A percentile compares a stretch with the other conserved stretches of the same genome.
Evolutionary conservation across 2,888 invertebrate genomes (phyloP).

Genomic region (Yponomeuta sedellus): DNA sequence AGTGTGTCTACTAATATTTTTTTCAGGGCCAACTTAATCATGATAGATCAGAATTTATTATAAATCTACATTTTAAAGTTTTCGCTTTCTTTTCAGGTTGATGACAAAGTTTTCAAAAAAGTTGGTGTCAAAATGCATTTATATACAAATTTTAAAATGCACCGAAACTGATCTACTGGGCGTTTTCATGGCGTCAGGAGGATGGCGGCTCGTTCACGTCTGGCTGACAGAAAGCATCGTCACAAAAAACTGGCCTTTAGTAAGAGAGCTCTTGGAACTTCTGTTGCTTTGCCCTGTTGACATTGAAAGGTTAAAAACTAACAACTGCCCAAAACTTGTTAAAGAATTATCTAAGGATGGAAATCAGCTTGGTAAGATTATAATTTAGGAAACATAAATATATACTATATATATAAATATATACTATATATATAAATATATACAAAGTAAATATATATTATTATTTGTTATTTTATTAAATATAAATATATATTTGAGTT

Average conservation of each 20-base stretch:
- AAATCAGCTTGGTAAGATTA: conserved; percentile 84
- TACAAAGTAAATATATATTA: no score
- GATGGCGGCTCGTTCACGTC: conserved; percentile 92
- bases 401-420: no score
- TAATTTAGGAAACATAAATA: conserved; percentile 9
- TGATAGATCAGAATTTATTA: neutral
- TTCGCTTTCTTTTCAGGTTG: conserved; percentile 82
- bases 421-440: no score
- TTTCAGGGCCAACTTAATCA: neutral
- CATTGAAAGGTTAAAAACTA: conserved; percentile 91
- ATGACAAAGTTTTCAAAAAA: conserved; percentile 98
- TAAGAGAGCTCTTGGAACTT: conserved; percentile 90
- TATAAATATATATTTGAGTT: conserved; percentile 17
- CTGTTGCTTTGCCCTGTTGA: conserved; percentile 92
- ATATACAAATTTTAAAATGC: conserved; percentile 92
- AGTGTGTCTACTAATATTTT: no score
- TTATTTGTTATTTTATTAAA: no score
- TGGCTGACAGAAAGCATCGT: conserved; percentile 94
- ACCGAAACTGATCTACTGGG: conserved; percentile 89
- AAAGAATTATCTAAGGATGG: conserved; percentile 90
- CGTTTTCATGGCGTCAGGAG: conserved; percentile 92
- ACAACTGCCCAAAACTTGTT: conserved; percentile 93
- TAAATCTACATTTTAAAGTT: conserved; percentile 15
- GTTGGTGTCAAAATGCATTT: conserved; percentile 96
- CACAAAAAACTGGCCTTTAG: conserved; percentile 89